These are phyloP conservation scores for Agrypnus murinus DNA, from an alignment of 2,888 invertebrate genomes.

Conservation along the genomic window DNA sequence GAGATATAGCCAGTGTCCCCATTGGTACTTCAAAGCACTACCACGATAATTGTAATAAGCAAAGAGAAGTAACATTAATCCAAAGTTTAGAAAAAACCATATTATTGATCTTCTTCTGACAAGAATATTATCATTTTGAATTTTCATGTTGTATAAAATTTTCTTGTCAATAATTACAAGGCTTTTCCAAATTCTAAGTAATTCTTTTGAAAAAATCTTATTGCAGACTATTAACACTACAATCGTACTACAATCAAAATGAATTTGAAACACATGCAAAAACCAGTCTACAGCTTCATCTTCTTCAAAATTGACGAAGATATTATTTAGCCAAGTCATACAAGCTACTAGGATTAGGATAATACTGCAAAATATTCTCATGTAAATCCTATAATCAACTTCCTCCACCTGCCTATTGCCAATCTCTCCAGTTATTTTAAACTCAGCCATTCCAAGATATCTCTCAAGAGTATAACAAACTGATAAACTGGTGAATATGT, in stretches of 20 bases:
- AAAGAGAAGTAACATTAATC: neutral
- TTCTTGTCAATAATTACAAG: neutral
- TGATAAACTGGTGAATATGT: neutral
- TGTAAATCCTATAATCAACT: neutral
- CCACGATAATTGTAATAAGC: neutral
- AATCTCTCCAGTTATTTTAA: neutral
- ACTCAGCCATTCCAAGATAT: neutral
- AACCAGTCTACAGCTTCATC: neutral
- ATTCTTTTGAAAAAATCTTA: neutral
- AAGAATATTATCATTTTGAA: neutral
- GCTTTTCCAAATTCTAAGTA: neutral
- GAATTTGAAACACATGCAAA: neutral
- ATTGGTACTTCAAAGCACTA: neutral
- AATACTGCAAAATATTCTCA: neutral
- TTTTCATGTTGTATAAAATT: neutral
- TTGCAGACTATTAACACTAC: neutral
- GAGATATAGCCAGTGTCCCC: neutral
- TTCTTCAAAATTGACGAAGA: neutral
- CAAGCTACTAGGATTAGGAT: neutral
- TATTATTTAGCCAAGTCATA: neutral
- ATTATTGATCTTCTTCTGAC: neutral
- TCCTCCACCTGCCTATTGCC: neutral
- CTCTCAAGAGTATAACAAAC: neutral
- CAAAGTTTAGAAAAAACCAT: neutral
- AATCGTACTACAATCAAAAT: neutral